Evolutionary conservation across 2,113 vertebrate species (phyloP).

Genomic region (Ibidorhyncha struthersii): DNA sequence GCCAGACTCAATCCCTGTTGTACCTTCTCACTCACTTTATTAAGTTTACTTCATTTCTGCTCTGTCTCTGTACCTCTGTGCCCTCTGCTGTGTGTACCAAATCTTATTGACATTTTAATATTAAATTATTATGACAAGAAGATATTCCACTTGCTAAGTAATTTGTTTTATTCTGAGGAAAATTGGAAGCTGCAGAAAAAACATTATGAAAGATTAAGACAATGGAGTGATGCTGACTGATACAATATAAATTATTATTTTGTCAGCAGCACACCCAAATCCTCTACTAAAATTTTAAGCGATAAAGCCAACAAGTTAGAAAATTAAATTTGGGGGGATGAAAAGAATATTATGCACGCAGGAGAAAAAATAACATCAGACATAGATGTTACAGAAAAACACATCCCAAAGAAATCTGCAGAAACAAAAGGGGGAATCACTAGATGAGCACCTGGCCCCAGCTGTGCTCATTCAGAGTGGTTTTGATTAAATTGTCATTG

Average conservation of each 20-base stretch:
- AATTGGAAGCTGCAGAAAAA: conserved; percentile 75
- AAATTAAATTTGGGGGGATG: conserved; percentile 59
- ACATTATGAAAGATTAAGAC: conserved; percentile 74
- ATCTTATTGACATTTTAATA: conserved; percentile 77
- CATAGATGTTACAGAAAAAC: background rate
- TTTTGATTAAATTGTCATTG: background rate
- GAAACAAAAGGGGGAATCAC: background rate
- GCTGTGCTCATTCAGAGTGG: fast-evolving
- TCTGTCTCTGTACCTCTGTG: conserved; percentile 63
- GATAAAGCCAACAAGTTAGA: conserved; percentile 69
- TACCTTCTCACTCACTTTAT: conserved; percentile 62
- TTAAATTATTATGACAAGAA: conserved; percentile 77
- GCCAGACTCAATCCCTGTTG: conserved; percentile 43
- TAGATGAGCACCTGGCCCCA: background rate
- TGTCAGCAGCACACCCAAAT: conserved; percentile 45
- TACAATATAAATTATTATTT: conserved; percentile 70
- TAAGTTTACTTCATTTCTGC: conserved; percentile 72
- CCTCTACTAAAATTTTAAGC: conserved; percentile 46
- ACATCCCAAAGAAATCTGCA: background rate
- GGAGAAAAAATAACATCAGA: background rate
- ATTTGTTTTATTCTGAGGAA: conserved; percentile 73
- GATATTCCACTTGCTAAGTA: conserved; percentile 75
- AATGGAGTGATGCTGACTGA: conserved; percentile 63
- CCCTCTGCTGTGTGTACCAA: conserved; percentile 72
- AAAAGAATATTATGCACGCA: conserved; percentile 43